Conservation (phyloP, 2,888 invertebrate species). For the Mythimna vitellina region DNA sequence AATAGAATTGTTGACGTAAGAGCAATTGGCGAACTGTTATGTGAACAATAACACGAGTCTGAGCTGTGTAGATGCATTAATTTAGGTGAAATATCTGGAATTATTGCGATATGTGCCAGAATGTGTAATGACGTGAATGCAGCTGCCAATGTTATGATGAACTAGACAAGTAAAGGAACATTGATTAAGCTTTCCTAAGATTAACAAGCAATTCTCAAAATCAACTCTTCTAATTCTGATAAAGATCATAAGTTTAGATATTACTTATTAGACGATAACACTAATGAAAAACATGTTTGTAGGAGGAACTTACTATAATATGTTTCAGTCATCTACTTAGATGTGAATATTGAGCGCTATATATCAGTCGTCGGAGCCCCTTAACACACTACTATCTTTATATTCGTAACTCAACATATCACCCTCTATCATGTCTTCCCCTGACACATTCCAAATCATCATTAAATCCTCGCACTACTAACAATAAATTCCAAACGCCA, state of each 20-base stretch:
- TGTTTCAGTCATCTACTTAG: background rate
- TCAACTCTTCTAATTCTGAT: background rate
- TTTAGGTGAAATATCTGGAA: constrained; percentile 28
- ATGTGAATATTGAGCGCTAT: background rate
- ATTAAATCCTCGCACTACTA: constrained; percentile 11
- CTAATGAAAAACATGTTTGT: background rate
- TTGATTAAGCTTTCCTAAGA: background rate
- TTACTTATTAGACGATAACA: background rate
- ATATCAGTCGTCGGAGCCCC: background rate
- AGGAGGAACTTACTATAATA: background rate
- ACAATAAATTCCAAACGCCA: constrained; percentile 32
- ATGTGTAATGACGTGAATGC: constrained; percentile 7
- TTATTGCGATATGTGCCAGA: constrained; percentile 38
- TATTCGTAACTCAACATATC: too few relatives aligned
- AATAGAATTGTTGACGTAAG: constrained; percentile 38
- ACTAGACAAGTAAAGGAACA: background rate
- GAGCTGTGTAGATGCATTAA: constrained; percentile 8
- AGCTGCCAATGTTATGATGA: constrained; percentile 26
- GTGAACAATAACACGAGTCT: constrained; percentile 16
- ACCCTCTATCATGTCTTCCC: background rate
- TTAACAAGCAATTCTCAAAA: background rate
- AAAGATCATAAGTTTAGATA: background rate
- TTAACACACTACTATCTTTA: background rate
- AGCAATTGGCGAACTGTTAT: constrained; percentile 24
- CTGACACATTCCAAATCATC: constrained; percentile 24